phyloP scores from a whole-genome alignment of 92 coral and sea anemone genomes.

The Epizoanthus illoricatus region DNA sequence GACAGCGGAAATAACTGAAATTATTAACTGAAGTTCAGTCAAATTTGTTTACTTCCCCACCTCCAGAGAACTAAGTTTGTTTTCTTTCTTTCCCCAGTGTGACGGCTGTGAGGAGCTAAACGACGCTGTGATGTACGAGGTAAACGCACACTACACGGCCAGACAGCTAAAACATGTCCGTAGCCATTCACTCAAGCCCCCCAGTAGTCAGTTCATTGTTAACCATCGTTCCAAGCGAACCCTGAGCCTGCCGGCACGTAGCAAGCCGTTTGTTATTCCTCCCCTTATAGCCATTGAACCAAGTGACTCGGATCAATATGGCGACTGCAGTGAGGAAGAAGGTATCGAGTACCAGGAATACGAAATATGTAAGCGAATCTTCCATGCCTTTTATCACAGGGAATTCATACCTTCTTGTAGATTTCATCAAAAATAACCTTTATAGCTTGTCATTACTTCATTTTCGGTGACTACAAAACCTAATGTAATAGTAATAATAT shows the following conservation, averaged over 20 bases:
- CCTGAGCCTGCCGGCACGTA: constrained; percentile 27
- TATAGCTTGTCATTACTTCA: too few species aligned
- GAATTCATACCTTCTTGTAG: too few species aligned
- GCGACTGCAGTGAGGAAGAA: constrained; percentile 18
- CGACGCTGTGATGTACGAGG: constrained; percentile 22
- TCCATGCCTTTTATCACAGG: too few species aligned
- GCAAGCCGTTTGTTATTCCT: constrained; percentile 19
- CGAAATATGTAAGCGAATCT: constrained; percentile 22
- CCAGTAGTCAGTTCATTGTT: constrained; percentile 13
- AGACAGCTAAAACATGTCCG: constrained; percentile 20
- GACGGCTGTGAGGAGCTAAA: neutral
- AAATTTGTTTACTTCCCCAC: too few species aligned
- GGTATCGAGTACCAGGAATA: constrained; percentile 17
- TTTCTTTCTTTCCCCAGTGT: neutral
- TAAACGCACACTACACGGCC: neutral
- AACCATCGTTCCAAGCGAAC: constrained; percentile 36
- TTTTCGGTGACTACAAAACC: too few species aligned
- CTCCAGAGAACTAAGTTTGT: too few species aligned
- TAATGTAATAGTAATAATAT: too few species aligned
- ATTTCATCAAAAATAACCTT: too few species aligned
- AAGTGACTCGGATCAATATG: neutral
- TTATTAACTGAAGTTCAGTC: too few species aligned
- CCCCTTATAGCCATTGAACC: neutral
- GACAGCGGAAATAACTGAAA: too few species aligned
- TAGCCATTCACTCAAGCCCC: constrained; percentile 36